These are phyloP conservation scores for Drosophila imparisetae DNA, from an alignment of 2,888 invertebrate genomes.

Conservation along the genomic window DNA sequence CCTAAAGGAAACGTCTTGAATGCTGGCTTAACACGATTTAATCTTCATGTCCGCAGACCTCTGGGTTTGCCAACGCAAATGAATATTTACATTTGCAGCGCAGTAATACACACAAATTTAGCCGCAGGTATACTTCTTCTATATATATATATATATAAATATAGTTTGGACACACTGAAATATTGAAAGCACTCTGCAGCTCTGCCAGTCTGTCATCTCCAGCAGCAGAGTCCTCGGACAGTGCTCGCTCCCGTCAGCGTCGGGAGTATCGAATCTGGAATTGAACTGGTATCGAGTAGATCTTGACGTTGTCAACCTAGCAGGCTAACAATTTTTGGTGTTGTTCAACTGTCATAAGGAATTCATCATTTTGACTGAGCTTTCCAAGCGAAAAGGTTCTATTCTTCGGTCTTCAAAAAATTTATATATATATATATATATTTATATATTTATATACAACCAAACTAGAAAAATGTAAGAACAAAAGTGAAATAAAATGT, in stretches of 20 bases:
- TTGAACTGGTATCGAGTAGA: slow-evolving; percentile 20
- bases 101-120: slow-evolving; percentile 15
- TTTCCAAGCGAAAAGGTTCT: slow-evolving; percentile 46
- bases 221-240: slow-evolving; percentile 26
- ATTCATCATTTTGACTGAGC: slow-evolving; percentile 44
- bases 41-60: slow-evolving; percentile 19
- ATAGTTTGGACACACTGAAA: not conserved
- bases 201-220: slow-evolving; percentile 2
- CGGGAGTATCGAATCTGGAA: slow-evolving; percentile 44
- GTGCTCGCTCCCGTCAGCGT: slow-evolving; percentile 20
- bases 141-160: not conserved
- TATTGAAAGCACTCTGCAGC: not conserved
- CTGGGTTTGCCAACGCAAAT: slow-evolving; percentile 15
- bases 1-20: not conserved
- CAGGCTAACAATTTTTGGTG: slow-evolving; percentile 32
- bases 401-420: slow-evolving; percentile 18
- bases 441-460: no score
- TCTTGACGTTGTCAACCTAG: slow-evolving; percentile 35
- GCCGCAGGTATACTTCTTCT: slow-evolving; percentile 29
- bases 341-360: slow-evolving; percentile 47
- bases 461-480: slow-evolving; percentile 52
- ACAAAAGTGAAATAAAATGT: slow-evolving; percentile 16
- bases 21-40: not conserved
- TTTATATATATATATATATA: not conserved
- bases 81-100: slow-evolving; percentile 36